Base-by-base conservation (phyloP, 1,140 invertebrate species). In the Caerostris darwini region DNA sequence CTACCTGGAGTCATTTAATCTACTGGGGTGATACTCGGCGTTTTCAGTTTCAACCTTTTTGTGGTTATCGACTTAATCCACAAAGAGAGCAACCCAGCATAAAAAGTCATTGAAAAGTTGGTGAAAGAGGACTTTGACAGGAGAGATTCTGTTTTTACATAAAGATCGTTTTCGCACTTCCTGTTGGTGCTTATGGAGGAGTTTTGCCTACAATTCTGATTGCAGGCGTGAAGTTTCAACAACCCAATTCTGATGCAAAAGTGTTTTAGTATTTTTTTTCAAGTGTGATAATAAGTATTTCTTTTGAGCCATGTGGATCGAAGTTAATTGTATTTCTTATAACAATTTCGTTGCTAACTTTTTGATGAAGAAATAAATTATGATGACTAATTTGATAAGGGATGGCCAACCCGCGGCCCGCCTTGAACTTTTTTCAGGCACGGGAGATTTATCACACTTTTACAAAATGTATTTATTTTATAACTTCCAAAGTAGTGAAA, bases 161-260 rank as follows among this genome's bases (percentile, higher is more conserved):
- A 90, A 90, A 77, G 88, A 90, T 90, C 88, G n/a, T 77, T 90
- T 90, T 90, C 88, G 67, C 88, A 77, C 88, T 90, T 90, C 88
- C 88, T 90, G 88, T 90, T 90, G 64, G 8, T 71, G 67, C 8
- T 54, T 12, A n/a, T 7, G 56, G 14, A 17, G 56, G 19, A 57
- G 7, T 54, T 17, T 12, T 56, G 64, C 50, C 34, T 34, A 34
- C 14, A 85, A 54, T 54, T 56, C 56, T 85, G 56, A 85, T 85
- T 54, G 82, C 82, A 85, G 82, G 82, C 82, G 82, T 85, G 82
- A 85, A 90, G 10, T 77, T 53, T 34, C 19, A 50, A 50, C n/a
- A 8, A 3, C 50, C n/a, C n/a, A 0, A 50, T 77, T 77, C 10
- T n/a, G 14, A 19, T 19, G 5, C 50, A 19, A 77, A 77, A 64